phyloP scores from a whole-genome alignment of 2,888 invertebrate species.

The Physocephala rufipes region DNA sequence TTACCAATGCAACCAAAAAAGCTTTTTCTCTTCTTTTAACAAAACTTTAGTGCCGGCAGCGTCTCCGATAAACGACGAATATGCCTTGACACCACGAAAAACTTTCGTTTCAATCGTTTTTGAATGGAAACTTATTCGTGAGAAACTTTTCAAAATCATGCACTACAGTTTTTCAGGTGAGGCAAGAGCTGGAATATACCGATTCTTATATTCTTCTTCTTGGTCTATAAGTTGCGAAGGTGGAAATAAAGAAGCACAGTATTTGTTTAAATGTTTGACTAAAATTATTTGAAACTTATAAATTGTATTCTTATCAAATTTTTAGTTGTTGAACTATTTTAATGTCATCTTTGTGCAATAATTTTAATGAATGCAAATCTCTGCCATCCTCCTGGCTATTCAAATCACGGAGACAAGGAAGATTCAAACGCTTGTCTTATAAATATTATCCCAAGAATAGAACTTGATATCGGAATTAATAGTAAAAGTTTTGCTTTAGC shows the following conservation, averaged over 20 bases:
- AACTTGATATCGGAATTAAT: no score
- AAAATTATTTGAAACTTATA: no score
- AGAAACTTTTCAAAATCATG: conserved; percentile 22
- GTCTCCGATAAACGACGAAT: conserved; percentile 21
- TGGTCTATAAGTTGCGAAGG: no score
- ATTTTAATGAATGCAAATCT: not conserved
- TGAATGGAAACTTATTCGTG: conserved; percentile 27
- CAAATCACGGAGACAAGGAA: not conserved
- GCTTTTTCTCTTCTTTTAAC: not conserved
- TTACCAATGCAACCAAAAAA: conserved; percentile 25
- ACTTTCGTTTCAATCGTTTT: conserved; percentile 25
- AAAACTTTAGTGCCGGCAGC: conserved; percentile 15
- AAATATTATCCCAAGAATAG: no score
- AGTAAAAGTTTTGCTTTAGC: no score
- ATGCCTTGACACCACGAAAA: conserved; percentile 14
- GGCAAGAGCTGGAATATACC: not conserved
- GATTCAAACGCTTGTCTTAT: not conserved
- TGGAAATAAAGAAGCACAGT: no score
- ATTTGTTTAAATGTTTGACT: no score
- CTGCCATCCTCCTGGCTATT: not conserved
- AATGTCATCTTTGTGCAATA: not conserved
- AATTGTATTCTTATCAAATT: no score
- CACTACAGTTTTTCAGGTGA: not conserved
- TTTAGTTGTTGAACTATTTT: no score
- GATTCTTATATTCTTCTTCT: not conserved